Evolutionary conservation across 2,797 vertebrate species (phyloP).

Genomic region (Botia almorhae): DNA sequence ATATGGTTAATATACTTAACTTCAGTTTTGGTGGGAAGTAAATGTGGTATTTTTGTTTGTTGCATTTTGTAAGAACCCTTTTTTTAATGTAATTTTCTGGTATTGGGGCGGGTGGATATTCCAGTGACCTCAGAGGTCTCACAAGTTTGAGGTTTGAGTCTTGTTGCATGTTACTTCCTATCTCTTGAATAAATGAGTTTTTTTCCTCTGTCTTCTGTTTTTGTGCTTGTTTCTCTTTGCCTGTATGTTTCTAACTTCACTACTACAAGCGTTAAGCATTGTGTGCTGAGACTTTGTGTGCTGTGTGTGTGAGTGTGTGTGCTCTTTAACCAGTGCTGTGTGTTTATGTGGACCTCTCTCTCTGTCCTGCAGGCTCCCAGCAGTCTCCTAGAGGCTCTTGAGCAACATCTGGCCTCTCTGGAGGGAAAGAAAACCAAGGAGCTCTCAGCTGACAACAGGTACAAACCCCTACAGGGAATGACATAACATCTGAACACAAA

Average conservation of each 20-base stretch:
- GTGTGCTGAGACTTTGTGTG: too few relatives aligned
- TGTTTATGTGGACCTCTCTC: neutral
- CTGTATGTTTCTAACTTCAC: too few relatives aligned
- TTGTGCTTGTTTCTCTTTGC: constrained; percentile 34
- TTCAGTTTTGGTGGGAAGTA: too few relatives aligned
- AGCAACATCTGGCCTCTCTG: constrained; percentile 93
- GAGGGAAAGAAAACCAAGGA: constrained; percentile 94
- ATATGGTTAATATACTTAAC: too few relatives aligned
- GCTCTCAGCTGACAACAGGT: constrained; percentile 88
- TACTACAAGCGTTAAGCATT: too few relatives aligned
- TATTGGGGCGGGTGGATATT: too few relatives aligned
- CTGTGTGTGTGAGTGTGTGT: neutral
- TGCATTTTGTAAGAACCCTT: too few relatives aligned
- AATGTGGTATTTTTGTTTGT: too few relatives aligned
- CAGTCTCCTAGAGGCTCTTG: constrained; percentile 92
- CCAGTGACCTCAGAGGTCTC: too few relatives aligned
- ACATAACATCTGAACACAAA: too few relatives aligned
- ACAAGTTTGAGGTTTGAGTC: constrained; percentile 6
- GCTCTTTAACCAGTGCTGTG: neutral
- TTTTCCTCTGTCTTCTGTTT: too few relatives aligned
- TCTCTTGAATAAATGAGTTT: constrained; percentile 5
- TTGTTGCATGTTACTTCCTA: constrained; percentile 41
- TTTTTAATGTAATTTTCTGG: too few relatives aligned
- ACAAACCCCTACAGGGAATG: constrained; percentile 39
- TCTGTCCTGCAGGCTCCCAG: constrained; percentile 83